Evolutionary conservation across 1,140 invertebrate species (phyloP).

Genomic region (Zaprionus tsacasi): DNA sequence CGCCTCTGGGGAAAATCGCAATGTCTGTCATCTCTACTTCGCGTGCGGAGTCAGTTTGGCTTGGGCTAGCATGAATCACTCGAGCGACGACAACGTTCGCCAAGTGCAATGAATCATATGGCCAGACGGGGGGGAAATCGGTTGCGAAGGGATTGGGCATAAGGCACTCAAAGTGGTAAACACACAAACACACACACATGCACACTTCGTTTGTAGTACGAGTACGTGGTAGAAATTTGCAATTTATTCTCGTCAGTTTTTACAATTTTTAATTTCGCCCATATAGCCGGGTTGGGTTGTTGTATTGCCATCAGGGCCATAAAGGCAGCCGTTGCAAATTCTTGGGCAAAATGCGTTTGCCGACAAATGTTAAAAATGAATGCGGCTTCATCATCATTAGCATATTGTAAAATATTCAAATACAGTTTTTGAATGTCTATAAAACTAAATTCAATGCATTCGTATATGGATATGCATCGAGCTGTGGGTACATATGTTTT

Average conservation of each 20-base stretch:
- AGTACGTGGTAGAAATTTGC: conserved; percentile 65
- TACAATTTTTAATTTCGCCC: conserved; percentile 36
- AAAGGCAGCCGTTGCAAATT: conserved; percentile 18
- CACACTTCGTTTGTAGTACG: conserved; percentile 12
- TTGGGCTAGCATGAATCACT: conserved; percentile 62
- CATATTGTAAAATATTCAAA: conserved; percentile 43
- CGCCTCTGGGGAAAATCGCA: background rate
- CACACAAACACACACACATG: conserved; percentile 22
- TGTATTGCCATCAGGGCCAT: conserved; percentile 18
- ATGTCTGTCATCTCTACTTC: conserved; percentile 23
- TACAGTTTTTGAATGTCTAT: conserved; percentile 24
- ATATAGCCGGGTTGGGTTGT: background rate
- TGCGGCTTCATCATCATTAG: conserved; percentile 42
- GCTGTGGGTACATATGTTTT: background rate
- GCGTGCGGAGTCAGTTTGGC: conserved; percentile 52
- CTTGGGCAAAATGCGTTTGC: conserved; percentile 30
- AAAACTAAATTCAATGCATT: conserved; percentile 42
- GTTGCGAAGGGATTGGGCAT: conserved; percentile 1
- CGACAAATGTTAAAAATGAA: conserved; percentile 40
- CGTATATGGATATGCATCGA: conserved; percentile 12
- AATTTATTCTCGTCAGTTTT: conserved; percentile 55
- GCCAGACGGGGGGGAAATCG: conserved; percentile 8
- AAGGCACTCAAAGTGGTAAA: conserved; percentile 32
- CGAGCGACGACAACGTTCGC: conserved; percentile 51
- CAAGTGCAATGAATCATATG: conserved; percentile 66